Evolutionary conservation across 2,797 vertebrate genomes (phyloP).

Genomic region (Poeciliopsis infans): DNA sequence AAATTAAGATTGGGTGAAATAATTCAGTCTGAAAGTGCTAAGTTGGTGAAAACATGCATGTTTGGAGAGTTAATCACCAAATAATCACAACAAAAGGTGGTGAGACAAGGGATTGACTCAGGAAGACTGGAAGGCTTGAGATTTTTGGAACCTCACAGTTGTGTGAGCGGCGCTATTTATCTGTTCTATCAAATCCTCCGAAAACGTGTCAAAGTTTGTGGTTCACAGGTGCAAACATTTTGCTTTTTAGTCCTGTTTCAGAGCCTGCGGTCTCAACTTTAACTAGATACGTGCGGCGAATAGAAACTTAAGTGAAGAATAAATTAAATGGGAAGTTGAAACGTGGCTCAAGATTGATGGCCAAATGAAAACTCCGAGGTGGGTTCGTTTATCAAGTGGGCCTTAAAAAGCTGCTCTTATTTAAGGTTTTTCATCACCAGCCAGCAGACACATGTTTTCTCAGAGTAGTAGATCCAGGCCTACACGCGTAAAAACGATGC

Average conservation of each 20-base stretch:
- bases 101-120: background rate
- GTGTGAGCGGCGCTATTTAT: background rate
- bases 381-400: conserved; percentile 20
- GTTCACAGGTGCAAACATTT: background rate
- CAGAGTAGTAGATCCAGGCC: conserved; percentile 39
- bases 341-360: conserved; percentile 22
- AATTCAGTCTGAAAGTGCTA: background rate
- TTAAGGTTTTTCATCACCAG: conserved; percentile 22
- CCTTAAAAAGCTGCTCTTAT: conserved; percentile 39
- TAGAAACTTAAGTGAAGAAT: conserved; percentile 31
- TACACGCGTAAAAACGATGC: conserved; percentile 25
- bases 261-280: conserved; percentile 41
- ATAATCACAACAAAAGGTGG: background rate
- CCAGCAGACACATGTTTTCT: conserved; percentile 33
- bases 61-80: background rate
- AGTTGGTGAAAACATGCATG: background rate
- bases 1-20: background rate
- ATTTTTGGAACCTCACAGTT: background rate
- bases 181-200: background rate
- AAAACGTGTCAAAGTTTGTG: background rate
- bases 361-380: conserved; percentile 41
- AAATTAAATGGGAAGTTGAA: conserved; percentile 46
- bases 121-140: background rate
- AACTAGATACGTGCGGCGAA: conserved; percentile 41
- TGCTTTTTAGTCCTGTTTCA: conserved; percentile 29